Base-by-base conservation (phyloP, 2,797 vertebrate genomes). In the Eupleurogrammus muticus region DNA sequence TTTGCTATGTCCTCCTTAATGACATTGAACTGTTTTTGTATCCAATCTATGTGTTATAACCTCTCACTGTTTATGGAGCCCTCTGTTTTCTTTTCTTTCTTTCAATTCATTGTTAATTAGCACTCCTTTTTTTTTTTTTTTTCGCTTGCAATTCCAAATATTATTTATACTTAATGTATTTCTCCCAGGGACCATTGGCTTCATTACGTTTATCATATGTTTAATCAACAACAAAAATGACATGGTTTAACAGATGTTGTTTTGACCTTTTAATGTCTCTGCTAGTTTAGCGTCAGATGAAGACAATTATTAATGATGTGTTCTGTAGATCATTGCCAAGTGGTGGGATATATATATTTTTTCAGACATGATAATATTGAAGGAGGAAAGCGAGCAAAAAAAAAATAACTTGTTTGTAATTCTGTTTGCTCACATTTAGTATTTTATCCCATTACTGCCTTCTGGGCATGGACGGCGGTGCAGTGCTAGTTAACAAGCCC, bases 381-480 rank as follows among this genome's bases (percentile, higher is more conserved):
- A n/a, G 12, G 21, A 5, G 2, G 14, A 3, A 16, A 44, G 40
- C 10, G 6, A 21, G 16, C 44, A 40, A 32, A 59, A 60, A 56
- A 40, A 32, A 59, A 60, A 56, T 16, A 0, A 24, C 5, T 16
- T 55, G 28, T 28, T n/a, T n/a, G n/a, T 7, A 64, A 9, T 55
- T 48, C 9, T 65, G 6, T n/a, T 34, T 4, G 9, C 40, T 61
- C 14, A 49, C 32, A 53, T 46, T 54, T 28, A 23, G 28, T 70
- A 60, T 61, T 61, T 81, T 48, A 63, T 68, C 50, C 67, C 40
- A 57, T 72, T 16, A 4, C 13, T 73, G 40, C 23, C 36, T 54
- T 56, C 50, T 49, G 17, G n/a, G 40, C 52, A 44, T 48, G 17
- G 49, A 48, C 68, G 47, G 40, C 47, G 23, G 47, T 20, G 50